These are phyloP conservation scores for Plusia festucae DNA, from an alignment of 2,888 invertebrate genomes.

Conservation along the genomic window DNA sequence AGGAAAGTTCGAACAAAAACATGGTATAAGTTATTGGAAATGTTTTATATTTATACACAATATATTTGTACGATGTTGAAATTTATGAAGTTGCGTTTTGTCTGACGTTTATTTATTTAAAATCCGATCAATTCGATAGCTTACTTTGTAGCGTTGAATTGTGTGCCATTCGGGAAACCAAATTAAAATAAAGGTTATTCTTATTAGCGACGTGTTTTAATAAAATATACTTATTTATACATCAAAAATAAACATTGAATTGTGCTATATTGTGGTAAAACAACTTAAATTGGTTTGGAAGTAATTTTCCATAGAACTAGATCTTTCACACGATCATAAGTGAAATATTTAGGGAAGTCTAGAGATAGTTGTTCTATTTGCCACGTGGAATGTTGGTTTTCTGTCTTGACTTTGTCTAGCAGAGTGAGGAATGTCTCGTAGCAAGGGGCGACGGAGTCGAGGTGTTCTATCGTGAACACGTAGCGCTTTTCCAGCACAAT, in stretches of 20 bases:
- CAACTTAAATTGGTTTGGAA: slow-evolving; percentile 70
- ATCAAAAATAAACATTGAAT: slow-evolving; percentile 55
- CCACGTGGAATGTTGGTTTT: slow-evolving; percentile 86
- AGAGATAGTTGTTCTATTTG: slow-evolving; percentile 90
- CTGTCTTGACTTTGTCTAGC: slow-evolving; percentile 85
- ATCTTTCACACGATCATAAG: slow-evolving; percentile 94
- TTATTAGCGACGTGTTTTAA: slow-evolving; percentile 43
- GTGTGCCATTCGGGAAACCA: slow-evolving; percentile 59
- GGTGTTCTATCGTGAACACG: slow-evolving; percentile 94
- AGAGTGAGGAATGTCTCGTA: slow-evolving; percentile 94
- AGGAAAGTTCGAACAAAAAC: slow-evolving; percentile 54
- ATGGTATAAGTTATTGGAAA: slow-evolving; percentile 58
- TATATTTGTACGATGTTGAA: slow-evolving; percentile 63
- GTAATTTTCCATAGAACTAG: slow-evolving; percentile 93
- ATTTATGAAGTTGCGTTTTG: slow-evolving; percentile 63
- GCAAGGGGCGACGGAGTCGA: slow-evolving; percentile 95
- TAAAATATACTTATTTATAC: slow-evolving; percentile 21
- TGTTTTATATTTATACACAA: slow-evolving; percentile 59
- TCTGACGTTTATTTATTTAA: slow-evolving; percentile 64
- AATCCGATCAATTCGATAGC: slow-evolving; percentile 45
- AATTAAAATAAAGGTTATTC: slow-evolving; percentile 65
- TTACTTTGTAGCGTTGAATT: slow-evolving; percentile 38
- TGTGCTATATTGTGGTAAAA: slow-evolving; percentile 63
- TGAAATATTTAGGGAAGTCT: slow-evolving; percentile 94
- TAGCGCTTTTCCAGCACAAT: slow-evolving; percentile 95